Percentiles rank a stretch among this genome's conserved stretches.
phyloP scores from a whole-genome alignment of 1,140 invertebrate species.

The Zaprionus camerounensis region DNA sequence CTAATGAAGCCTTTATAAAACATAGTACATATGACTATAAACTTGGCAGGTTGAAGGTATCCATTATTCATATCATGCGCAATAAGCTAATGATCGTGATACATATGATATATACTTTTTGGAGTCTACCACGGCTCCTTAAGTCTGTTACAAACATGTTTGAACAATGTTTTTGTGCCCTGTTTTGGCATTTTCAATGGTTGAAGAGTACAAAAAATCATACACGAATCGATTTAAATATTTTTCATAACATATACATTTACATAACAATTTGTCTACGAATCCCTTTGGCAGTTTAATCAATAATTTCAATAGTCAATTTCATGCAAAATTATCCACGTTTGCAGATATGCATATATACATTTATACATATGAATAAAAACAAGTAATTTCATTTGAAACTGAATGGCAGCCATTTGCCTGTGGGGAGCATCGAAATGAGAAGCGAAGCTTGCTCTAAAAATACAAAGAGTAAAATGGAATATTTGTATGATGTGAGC shows the following conservation, averaged over 20 bases:
- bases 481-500: slow-evolving; percentile 36
- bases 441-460: slow-evolving; percentile 42
- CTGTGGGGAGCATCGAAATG: slow-evolving; percentile 31
- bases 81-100: no score
- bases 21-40: no score
- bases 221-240: not conserved
- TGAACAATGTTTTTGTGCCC: no score
- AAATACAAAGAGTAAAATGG: slow-evolving; percentile 48
- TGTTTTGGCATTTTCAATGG: no score
- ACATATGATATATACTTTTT: no score
- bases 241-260: not conserved
- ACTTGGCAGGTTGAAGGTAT: no score
- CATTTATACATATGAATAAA: slow-evolving; percentile 19
- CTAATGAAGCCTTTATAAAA: no score
- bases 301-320: slow-evolving; percentile 22
- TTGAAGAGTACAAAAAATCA: not conserved
- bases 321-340: slow-evolving; percentile 53
- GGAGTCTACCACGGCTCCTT: no score
- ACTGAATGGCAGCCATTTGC: slow-evolving; percentile 67
- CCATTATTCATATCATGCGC: no score
- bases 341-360: slow-evolving; percentile 4
- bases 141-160: no score
- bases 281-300: not conserved
- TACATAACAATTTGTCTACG: not conserved
- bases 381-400: slow-evolving; percentile 68